Evolutionary conservation across 2,113 vertebrate genomes (phyloP), one percentile per base, ranked within the genome.

Genomic region (Tyrannus savana): DNA sequence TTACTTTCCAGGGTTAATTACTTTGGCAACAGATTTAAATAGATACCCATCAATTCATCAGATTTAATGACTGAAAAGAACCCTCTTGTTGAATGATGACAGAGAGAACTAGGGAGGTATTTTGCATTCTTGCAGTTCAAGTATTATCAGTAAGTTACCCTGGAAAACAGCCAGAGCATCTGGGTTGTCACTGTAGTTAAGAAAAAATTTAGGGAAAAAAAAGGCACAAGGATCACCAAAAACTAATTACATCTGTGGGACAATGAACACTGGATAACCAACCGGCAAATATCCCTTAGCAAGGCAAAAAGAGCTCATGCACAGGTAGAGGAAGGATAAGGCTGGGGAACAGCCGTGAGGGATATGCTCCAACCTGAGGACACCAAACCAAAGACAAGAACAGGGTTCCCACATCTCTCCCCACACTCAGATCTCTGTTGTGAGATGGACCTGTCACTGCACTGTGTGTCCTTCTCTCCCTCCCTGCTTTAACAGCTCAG

Each of bases 1-100:
- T 91, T 85, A 79, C 52, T 76, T 85, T 89, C 28, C 37, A 75
- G 75, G 71, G 81, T 93, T 97, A 93, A 96, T 87, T 84, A 94
- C 71, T 95, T 75, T 73, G 78, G 78, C 78, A 94, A 76, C 12
- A 72, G 77, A 79, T 94, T 90, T 85, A 71, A 88, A 59, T 64
- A 86, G 67, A 83, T 67, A 88, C 58, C 59, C 55, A 69, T 74
- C 68, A 82, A 50, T 86, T 77, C 82, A 74, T 81, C 60, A 90
- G 55, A 35, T 67, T 44, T 84, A 89, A 93, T 74, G 68, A 47
- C 59, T 62, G n/a, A 62, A 83, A 95, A 39, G 83, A 80, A 63
- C 42, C 58, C 63, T 71, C 60, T 71, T n/a, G 33, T 24, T 67
- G 72, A 71, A 25, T 1, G 24, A 53, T 25, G 50, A 69, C 17